Base-by-base conservation (phyloP, 1,140 invertebrate genomes). In the Bombus sibiricus region DNA sequence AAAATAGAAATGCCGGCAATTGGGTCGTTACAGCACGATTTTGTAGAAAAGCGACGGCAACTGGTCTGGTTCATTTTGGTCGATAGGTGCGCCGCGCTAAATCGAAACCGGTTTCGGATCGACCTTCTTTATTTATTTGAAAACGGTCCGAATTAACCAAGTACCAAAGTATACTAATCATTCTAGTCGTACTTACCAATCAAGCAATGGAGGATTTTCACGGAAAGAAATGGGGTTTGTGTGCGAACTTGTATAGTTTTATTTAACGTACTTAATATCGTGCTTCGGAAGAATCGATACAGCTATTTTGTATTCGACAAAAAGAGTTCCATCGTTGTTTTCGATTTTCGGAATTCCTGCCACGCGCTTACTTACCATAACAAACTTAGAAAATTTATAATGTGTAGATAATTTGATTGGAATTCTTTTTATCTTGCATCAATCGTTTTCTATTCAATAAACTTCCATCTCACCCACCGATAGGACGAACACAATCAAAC, bases 1-100 rank as follows among this genome's bases (percentile, higher is more conserved):
- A 69, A 80, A 85, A 89, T 88, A 81, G 83, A 89, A 88, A 85
- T 85, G 85, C 77, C 72, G 43, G 39, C 77, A 76, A 89, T 88
- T 88, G 85, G 47, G 28, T 57, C 68, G 77, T 77, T 66, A 57
- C 74, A 41, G 41, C 64, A 37, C 74, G 57, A 66, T 83, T 74
- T n/a, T 53, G 39, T 53, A 62, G 81, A 69, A 64, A 87, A 64
- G 62, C 74, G 25, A 57, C 71, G 22, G 47, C 18, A 53, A 53
- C 47, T 53, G 47, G 18, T 22, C 18, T 22, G 47, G 18, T 53
- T 53, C 47, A 2, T 53, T 53, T 53, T 18, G 47, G 13, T 47
- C 71, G 76, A 32, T 74, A 66, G 39, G 43, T 43, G 59, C 15
- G n/a, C 25, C 43, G 9, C 41, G 62, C 25, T 22, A 69, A 69